phyloP scores from a whole-genome alignment of 1,140 invertebrate genomes.

The Orussus abietinus region DNA sequence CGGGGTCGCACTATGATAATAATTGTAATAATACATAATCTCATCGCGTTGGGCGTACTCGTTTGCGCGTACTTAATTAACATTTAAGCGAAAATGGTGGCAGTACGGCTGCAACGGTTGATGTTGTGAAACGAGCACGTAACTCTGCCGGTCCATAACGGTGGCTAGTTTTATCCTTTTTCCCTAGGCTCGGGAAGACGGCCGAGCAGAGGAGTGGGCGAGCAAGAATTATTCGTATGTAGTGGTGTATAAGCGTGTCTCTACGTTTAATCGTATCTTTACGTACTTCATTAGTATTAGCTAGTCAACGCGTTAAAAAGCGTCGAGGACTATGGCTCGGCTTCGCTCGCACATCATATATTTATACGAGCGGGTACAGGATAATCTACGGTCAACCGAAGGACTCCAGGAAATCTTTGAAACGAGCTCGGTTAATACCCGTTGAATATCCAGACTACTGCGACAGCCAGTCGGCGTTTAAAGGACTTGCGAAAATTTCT shows the following conservation, averaged over 20 bases:
- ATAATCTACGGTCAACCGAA: too few relatives aligned
- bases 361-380: too few relatives aligned
- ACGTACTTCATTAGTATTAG: constrained; percentile 27
- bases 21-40: background rate
- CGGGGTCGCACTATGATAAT: too few relatives aligned
- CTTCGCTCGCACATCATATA: too few relatives aligned
- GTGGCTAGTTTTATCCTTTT: constrained; percentile 26
- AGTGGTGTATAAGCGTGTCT: constrained; percentile 19
- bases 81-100: background rate
- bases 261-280: constrained; percentile 18
- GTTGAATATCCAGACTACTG: too few relatives aligned
- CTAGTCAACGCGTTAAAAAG: constrained; percentile 25
- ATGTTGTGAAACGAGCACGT: constrained; percentile 10
- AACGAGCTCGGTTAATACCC: too few relatives aligned
- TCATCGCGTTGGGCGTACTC: background rate
- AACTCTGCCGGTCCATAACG: constrained; percentile 16
- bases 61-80: background rate
- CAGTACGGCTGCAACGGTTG: background rate
- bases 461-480: too few relatives aligned
- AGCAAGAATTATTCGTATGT: constrained; percentile 19
- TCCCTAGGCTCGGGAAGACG: too few relatives aligned
- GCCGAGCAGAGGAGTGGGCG: too few relatives aligned
- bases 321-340: too few relatives aligned
- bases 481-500: too few relatives aligned
- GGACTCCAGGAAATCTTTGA: too few relatives aligned